A percentile compares a stretch with the other conserved stretches of the same genome.
phyloP scores from a whole-genome alignment of 2,113 vertebrate species.

The Syngnathus floridae region DNA sequence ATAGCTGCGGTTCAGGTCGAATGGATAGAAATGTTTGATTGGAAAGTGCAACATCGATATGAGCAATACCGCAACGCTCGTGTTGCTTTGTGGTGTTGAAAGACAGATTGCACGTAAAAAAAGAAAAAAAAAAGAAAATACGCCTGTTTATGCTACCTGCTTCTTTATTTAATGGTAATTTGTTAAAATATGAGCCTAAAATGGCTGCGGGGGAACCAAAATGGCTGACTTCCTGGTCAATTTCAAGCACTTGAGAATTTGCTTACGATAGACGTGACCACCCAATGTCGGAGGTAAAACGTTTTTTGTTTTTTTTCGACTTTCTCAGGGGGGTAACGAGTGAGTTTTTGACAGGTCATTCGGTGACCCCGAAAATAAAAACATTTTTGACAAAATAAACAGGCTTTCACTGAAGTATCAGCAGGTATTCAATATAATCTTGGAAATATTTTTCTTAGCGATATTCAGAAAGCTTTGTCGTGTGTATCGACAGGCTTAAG shows the following conservation, averaged over 20 bases:
- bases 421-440: neutral
- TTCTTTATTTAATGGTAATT: neutral
- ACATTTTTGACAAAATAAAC: neutral
- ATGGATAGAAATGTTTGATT: slow-evolving; percentile 1
- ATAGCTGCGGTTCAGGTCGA: neutral
- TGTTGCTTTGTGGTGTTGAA: neutral
- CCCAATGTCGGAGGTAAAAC: neutral
- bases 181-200: neutral
- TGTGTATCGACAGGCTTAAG: slow-evolving; percentile 14
- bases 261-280: neutral
- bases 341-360: neutral
- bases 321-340: too few relatives aligned
- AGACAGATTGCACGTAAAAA: neutral
- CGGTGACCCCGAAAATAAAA: neutral
- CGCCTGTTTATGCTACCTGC: neutral
- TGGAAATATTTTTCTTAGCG: neutral
- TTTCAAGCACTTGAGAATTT: neutral
- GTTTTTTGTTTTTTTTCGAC: neutral
- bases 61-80: neutral
- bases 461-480: neutral
- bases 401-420: too few relatives aligned
- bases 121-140: neutral
- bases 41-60: neutral
- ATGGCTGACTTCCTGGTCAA: neutral
- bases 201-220: neutral